Evolutionary conservation across 2,888 invertebrate genomes (phyloP).

Genomic region (Acleris emargana): DNA sequence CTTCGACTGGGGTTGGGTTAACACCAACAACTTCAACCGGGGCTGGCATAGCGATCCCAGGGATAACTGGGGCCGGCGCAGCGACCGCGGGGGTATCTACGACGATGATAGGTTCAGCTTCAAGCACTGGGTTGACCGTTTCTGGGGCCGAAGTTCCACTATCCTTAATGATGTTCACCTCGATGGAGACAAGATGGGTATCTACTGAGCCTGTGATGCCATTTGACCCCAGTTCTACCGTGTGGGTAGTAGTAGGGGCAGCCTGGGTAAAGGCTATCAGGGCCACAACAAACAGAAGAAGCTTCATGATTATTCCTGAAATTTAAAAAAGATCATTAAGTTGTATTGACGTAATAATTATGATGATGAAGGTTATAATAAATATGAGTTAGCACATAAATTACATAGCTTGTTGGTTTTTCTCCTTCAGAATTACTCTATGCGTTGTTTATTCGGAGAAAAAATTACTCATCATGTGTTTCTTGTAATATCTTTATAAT

Average conservation of each 20-base stretch:
- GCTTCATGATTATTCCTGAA: slow-evolving; percentile 31
- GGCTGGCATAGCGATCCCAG: background rate
- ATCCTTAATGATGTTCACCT: slow-evolving; percentile 40
- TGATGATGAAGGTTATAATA: too few relatives aligned
- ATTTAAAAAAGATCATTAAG: background rate
- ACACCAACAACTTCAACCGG: slow-evolving; percentile 9
- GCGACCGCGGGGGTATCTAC: slow-evolving; percentile 21
- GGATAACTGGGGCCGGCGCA: slow-evolving; percentile 20
- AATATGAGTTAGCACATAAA: too few relatives aligned
- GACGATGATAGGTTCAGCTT: slow-evolving; percentile 19
- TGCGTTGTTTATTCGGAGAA: too few relatives aligned
- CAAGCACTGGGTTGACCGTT: slow-evolving; percentile 16
- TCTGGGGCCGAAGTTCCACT: slow-evolving; percentile 41
- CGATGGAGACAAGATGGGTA: slow-evolving; percentile 24
- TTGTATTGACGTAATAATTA: too few relatives aligned
- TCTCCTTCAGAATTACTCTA: too few relatives aligned
- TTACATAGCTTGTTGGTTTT: too few relatives aligned
- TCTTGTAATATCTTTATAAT: too few relatives aligned
- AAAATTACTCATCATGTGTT: too few relatives aligned
- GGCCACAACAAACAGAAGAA: slow-evolving; percentile 30
- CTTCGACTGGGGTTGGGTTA: slow-evolving; percentile 29
- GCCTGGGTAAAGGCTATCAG: slow-evolving; percentile 24
- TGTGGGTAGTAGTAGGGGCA: slow-evolving; percentile 22
- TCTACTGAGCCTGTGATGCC: slow-evolving; percentile 26
- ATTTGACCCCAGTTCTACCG: slow-evolving; percentile 18